Conservation (phyloP, 2,113 vertebrate genomes). For the Fukomys damarensis region DNA sequence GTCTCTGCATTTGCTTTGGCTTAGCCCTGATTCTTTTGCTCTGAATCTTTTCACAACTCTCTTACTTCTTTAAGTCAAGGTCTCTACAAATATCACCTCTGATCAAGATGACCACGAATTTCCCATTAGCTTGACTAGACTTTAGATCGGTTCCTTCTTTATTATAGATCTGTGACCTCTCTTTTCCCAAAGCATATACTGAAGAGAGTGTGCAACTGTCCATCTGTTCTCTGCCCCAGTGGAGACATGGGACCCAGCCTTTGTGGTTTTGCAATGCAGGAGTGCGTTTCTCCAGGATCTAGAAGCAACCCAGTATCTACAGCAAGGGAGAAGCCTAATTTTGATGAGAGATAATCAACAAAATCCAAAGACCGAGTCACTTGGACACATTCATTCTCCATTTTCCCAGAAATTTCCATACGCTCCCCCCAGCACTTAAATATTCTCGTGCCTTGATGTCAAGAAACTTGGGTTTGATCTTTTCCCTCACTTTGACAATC, state of each 20-base stretch:
- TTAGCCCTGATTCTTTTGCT: background rate
- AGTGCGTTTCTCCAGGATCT: background rate
- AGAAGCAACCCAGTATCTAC: background rate
- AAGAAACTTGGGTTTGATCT: background rate
- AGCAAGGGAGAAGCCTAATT: background rate
- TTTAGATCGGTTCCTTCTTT: background rate
- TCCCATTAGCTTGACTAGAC: background rate
- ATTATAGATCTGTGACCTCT: background rate
- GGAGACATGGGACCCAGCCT: background rate
- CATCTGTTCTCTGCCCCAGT: background rate
- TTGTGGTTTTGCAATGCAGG: background rate
- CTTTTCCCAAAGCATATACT: background rate
- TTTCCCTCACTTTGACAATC: background rate
- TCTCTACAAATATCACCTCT: background rate
- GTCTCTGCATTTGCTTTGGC: background rate
- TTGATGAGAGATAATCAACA: background rate
- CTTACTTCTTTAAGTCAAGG: background rate
- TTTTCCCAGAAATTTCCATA: background rate
- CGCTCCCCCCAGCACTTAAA: background rate
- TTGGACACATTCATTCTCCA: background rate
- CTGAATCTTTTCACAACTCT: background rate
- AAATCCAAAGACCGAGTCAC: background rate
- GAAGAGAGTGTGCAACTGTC: background rate
- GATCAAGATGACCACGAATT: background rate
- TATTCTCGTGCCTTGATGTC: background rate